Conservation (phyloP, 2,888 invertebrate species). For the Thecocarcelia acutangulata region DNA sequence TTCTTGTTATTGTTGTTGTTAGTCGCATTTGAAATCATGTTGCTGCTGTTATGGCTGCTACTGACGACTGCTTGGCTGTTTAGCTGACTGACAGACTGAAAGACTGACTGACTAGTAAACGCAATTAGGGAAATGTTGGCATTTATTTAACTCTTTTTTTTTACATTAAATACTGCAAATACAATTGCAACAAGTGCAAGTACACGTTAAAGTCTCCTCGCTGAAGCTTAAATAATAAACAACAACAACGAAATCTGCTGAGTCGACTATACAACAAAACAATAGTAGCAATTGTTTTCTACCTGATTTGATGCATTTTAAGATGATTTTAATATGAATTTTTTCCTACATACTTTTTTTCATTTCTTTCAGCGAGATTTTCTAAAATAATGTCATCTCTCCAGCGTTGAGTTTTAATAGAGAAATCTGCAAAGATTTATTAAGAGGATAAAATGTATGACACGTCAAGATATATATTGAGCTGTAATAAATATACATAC, state of each 20-base stretch:
- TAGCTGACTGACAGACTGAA: slow-evolving; percentile 10
- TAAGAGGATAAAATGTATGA: slow-evolving; percentile 35
- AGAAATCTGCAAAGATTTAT: slow-evolving; percentile 59
- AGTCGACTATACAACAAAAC: slow-evolving; percentile 12
- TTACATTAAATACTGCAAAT: slow-evolving; percentile 40
- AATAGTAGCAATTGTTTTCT: slow-evolving; percentile 63
- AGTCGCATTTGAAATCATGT: slow-evolving; percentile 18
- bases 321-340: slow-evolving; percentile 63
- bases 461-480: slow-evolving; percentile 9
- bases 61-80: slow-evolving; percentile 3
- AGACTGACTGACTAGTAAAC: slow-evolving; percentile 27
- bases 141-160: slow-evolving; percentile 41
- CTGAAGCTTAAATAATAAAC: slow-evolving; percentile 23
- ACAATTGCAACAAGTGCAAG: slow-evolving; percentile 66
- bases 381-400: slow-evolving; percentile 40
- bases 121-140: slow-evolving; percentile 68
- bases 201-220: slow-evolving; percentile 45
- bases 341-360: slow-evolving; percentile 26
- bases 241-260: neutral
- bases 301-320: slow-evolving; percentile 63
- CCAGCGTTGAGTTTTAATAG: slow-evolving; percentile 33
- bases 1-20: slow-evolving; percentile 10
- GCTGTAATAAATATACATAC: too few relatives aligned
- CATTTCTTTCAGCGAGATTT: neutral
- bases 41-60: slow-evolving; percentile 30